Percentiles rank a stretch among this genome's conserved stretches.
Conservation (phyloP, 2,113 vertebrate genomes). For the Indicator indicator region DNA sequence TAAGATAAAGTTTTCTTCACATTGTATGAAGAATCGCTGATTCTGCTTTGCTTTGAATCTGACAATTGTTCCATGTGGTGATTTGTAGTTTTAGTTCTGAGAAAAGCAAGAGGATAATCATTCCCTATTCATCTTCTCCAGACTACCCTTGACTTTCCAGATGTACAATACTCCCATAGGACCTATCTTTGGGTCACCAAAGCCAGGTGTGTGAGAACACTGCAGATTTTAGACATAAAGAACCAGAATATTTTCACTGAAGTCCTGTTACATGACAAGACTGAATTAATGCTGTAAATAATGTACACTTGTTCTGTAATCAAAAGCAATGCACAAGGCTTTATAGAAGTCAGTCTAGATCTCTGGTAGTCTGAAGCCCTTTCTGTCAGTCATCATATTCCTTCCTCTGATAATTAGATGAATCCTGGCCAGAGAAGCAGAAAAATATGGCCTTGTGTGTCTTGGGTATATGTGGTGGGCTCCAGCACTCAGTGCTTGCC, state of each 20-base stretch:
- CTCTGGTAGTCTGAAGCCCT: neutral
- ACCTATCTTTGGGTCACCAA: neutral
- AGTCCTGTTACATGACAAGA: neutral
- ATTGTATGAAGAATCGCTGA: neutral
- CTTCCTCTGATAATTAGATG: neutral
- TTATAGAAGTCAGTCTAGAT: neutral
- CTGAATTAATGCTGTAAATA: neutral
- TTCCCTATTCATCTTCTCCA: neutral
- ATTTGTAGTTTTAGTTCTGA: neutral
- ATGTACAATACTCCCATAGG: neutral
- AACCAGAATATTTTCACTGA: neutral
- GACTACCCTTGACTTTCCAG: neutral
- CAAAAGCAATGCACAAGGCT: neutral
- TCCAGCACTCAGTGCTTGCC: neutral
- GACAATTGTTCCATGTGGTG: rapidly evolving
- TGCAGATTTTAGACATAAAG: neutral
- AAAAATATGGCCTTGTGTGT: neutral
- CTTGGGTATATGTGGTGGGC: neutral
- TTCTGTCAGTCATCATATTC: neutral
- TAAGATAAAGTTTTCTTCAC: neutral
- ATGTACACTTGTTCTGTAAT: neutral
- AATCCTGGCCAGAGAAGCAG: neutral
- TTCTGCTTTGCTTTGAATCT: neutral
- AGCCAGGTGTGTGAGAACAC: neutral
- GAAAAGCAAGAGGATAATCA: neutral